These are phyloP conservation scores for Sus cebifrons DNA, from an alignment of 2,797 vertebrate species.

Conservation along the genomic window DNA sequence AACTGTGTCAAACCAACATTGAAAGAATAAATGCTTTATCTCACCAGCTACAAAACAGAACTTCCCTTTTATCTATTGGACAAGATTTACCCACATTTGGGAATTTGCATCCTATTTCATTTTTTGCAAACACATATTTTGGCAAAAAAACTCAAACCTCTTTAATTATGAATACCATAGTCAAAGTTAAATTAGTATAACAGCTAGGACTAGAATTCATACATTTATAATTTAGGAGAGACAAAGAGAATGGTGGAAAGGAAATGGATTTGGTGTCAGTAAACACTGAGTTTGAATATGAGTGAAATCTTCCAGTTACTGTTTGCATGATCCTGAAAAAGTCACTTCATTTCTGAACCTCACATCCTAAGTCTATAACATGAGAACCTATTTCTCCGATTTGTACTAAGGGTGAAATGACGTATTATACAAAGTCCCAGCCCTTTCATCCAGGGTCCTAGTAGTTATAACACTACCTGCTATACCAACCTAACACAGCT, in stretches of 20 bases:
- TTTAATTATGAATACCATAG: constrained; percentile 64
- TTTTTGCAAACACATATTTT: constrained; percentile 22
- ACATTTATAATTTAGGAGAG: constrained; percentile 53
- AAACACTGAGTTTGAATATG: constrained; percentile 20
- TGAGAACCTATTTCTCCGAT: background rate
- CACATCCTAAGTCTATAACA: background rate
- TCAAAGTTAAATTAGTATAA: constrained; percentile 57
- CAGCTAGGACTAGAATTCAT: constrained; percentile 8
- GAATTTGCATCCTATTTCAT: background rate
- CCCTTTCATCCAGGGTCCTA: background rate
- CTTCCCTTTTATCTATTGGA: background rate
- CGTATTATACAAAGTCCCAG: background rate
- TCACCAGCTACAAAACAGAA: background rate
- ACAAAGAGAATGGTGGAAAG: background rate
- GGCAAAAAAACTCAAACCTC: constrained; percentile 14
- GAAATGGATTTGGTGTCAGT: constrained; percentile 35
- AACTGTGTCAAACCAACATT: background rate
- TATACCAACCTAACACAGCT: background rate
- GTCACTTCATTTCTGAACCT: background rate
- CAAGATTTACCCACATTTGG: background rate
- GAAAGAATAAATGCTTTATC: constrained; percentile 18
- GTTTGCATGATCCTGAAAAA: constrained; percentile 2
- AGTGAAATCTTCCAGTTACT: background rate
- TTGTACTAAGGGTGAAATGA: background rate
- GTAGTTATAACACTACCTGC: background rate